Base-by-base conservation (phyloP, 2,797 vertebrate genomes). In the Acrossocheilus fasciatus region DNA sequence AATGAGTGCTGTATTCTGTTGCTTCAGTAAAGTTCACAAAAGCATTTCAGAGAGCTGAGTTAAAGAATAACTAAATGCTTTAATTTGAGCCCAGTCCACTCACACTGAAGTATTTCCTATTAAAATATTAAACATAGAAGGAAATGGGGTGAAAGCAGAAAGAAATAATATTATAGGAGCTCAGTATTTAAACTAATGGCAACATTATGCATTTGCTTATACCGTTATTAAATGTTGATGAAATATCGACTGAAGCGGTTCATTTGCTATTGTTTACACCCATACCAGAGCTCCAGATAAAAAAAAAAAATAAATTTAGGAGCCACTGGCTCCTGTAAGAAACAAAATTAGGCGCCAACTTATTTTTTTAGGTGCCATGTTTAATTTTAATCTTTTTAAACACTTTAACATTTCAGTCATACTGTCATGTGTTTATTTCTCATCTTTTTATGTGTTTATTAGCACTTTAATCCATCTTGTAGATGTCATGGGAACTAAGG, bases 11-110 rank as follows among this genome's bases (percentile, higher is more conserved):
- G 45, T 34, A 50, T 75, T 76, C 72, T 66, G 26, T 39, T 76
- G 74, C 34, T 36, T 57, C n/a, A 11, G 23, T 59, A 57, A 70
- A 85, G 47, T 69, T 77, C 47, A 69, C 34, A 23, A 45, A 15
- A 30, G 45, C 30, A 4, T 64, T 69, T 18, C 6, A 18, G 30
- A 66, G 30, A 52, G 20, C 43, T 0, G 23, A 76, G 64, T 57
- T 85, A 79, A 45, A 79, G 36, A 79, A 78, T 23, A 54, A 85
- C 74, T 23, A 69, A 85, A 85, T 20, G 11, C 47, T 50, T 23
- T 30, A 9, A 69, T 54, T 54, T 68, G 3, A 70, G 64, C 20
- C 4, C 2, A 11, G 43, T 41, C 30, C 59, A 20, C 59, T 54
- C 11, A 39, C 30, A 52, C 50, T 62, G 81, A 62, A 74, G 54